Evolutionary conservation across 2,797 vertebrate species (phyloP), one percentile per base, ranked within the genome.

Genomic region (Epinephelus coioides): DNA sequence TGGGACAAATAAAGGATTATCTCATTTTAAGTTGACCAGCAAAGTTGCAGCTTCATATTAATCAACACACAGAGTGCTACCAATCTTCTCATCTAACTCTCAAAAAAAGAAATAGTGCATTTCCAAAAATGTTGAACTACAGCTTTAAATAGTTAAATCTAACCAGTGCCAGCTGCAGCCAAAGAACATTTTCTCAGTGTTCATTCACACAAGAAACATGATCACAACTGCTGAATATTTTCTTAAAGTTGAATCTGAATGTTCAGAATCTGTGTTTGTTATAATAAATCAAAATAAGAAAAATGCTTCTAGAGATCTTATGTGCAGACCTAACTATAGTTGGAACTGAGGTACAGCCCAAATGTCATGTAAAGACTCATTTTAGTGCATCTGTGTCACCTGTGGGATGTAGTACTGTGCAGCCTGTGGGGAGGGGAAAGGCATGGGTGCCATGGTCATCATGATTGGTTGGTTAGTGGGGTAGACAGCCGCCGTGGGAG

Each of bases 401-500:
- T 98, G 98, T 62, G 97, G 96, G 86, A 99, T 99, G 91, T 98
- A 99, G 97, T 99, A 99, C 92, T 98, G 98, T 82, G 97, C 94
- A 40, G 97, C 95, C 95, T 98, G 98, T 61, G 97, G 97, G 79
- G 98, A 97, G 0, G 96, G 96, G 86, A 99, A 99, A 74, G 97
- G 96, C 98, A 99, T 98, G 18, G 97, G 97, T 27, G 98, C 95
- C 94, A 99, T 98, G 64, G 98, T 96, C 98, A 99, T 99, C 98
- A 99, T 98, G 94, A 99, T 98, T 92, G 97, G 96, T 86, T 98
- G 97, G 92, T 97, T 99, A 69, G 97, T 89, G 60, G 97, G 96
- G 86, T 99, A 99, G 69, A 99, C 97, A 0, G 98, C 96, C 1
- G 97, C 94, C 0, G 95, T 79, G 2, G 97, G 97, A 3, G 95